phyloP scores from a whole-genome alignment of 2,888 invertebrate genomes.

The Embidobia sp. region DNA sequence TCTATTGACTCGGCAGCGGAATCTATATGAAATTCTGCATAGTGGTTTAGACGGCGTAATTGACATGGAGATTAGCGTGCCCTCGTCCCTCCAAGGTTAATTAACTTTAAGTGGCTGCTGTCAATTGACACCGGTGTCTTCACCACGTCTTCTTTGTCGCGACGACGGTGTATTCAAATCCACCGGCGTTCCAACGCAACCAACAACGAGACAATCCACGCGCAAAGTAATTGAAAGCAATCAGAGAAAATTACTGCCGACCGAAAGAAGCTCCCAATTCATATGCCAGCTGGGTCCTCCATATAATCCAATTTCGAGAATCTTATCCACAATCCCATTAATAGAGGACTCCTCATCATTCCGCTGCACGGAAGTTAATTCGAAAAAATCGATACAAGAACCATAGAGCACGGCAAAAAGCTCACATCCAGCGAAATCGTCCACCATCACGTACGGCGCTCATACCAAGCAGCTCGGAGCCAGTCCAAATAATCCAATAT shows the following conservation, averaged over 20 bases:
- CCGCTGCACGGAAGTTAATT: constrained; percentile 30
- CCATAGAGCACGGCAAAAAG: too few relatives aligned
- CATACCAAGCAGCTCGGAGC: constrained; percentile 27
- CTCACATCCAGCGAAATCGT: constrained; percentile 30
- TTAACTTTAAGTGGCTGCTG: constrained; percentile 20
- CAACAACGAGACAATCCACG: neutral
- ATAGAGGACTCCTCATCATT: constrained; percentile 36
- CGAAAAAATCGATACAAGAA: constrained; percentile 50
- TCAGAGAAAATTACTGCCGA: too few relatives aligned
- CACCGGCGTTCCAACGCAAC: neutral
- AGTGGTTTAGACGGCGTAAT: constrained; percentile 27
- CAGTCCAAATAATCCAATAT: constrained; percentile 56
- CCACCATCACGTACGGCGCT: constrained; percentile 40
- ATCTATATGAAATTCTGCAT: constrained; percentile 49
- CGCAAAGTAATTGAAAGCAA: neutral
- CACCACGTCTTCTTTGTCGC: too few relatives aligned
- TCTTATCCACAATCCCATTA: constrained; percentile 32
- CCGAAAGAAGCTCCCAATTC: constrained; percentile 11
- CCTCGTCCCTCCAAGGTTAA: neutral
- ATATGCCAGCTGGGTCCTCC: constrained; percentile 18
- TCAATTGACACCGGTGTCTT: too few relatives aligned
- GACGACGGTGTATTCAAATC: too few relatives aligned
- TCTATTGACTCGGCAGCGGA: constrained; percentile 45
- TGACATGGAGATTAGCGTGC: constrained; percentile 28
- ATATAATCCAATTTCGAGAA: constrained; percentile 40